A percentile compares a stretch with the other conserved stretches of the same genome.
Evolutionary conservation across 2,797 vertebrate species (phyloP).

Genomic region (Melopsittacus undulatus): DNA sequence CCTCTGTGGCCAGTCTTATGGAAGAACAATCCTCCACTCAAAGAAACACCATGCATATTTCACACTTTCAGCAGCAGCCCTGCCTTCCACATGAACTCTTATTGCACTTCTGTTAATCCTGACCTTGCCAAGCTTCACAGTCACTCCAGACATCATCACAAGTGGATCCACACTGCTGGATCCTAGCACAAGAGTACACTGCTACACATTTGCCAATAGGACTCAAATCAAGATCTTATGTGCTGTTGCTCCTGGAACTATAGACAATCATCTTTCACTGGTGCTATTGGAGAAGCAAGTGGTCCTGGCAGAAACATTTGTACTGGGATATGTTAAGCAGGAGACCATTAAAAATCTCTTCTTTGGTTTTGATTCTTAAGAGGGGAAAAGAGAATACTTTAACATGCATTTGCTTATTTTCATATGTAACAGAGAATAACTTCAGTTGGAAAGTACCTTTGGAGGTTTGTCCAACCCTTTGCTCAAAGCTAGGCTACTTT

Average conservation of each 20-base stretch:
- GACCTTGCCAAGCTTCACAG: background rate
- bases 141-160: background rate
- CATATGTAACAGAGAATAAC: background rate
- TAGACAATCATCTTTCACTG: background rate
- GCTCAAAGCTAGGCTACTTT: background rate
- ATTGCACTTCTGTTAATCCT: background rate
- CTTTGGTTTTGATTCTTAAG: background rate
- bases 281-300: background rate
- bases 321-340: background rate
- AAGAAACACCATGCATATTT: background rate
- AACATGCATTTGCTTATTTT: background rate
- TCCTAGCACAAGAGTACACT: background rate
- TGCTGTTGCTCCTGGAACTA: background rate
- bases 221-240: background rate
- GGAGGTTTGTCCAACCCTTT: background rate
- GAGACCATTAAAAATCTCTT: background rate
- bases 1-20: constrained; percentile 15
- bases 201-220: background rate
- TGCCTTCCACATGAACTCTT: background rate
- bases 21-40: constrained; percentile 7
- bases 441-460: background rate
- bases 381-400: background rate
- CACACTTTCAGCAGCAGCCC: background rate
- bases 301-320: background rate
- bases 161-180: background rate